phyloP scores from a whole-genome alignment of 2,888 invertebrate species.

The Drosophila mulleri region DNA sequence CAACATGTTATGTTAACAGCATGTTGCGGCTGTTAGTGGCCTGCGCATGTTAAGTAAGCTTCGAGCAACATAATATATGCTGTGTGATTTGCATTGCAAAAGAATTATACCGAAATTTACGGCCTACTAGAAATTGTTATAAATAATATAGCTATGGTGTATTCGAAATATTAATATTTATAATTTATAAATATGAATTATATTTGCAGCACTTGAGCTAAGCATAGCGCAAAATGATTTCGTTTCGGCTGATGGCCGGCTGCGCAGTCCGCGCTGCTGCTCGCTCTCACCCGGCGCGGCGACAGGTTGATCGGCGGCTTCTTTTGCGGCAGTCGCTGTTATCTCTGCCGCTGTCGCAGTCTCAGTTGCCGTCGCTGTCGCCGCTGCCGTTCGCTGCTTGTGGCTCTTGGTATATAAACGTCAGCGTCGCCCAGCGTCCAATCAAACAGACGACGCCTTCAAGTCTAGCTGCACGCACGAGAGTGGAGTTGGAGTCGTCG shows the following conservation, averaged over 20 bases:
- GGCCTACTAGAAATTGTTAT: not conserved
- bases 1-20: conserved; percentile 37
- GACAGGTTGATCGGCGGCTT: conserved; percentile 64
- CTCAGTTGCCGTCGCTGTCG: not conserved
- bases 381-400: conserved; percentile 13
- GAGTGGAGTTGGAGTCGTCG: conserved; percentile 84
- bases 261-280: conserved; percentile 36
- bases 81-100: not conserved
- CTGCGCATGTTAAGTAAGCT: not conserved
- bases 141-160: too few species aligned
- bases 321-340: conserved; percentile 44
- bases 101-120: not conserved
- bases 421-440: conserved; percentile 78
- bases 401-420: conserved; percentile 82
- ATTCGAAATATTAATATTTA: not conserved
- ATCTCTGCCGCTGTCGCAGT: conserved; percentile 28
- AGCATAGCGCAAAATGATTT: not conserved
- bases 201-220: not conserved
- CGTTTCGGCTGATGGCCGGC: conserved; percentile 28
- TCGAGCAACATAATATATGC: not conserved
- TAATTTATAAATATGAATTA: not conserved
- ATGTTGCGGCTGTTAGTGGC: conserved; percentile 21
- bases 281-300: conserved; percentile 46
- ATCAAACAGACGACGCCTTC: conserved; percentile 86
- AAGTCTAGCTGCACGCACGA: conserved; percentile 85